A percentile compares a stretch with the other conserved stretches of the same genome.
Conservation (phyloP, 2,113 vertebrate genomes). For the Phalacrocorax pelagicus region DNA sequence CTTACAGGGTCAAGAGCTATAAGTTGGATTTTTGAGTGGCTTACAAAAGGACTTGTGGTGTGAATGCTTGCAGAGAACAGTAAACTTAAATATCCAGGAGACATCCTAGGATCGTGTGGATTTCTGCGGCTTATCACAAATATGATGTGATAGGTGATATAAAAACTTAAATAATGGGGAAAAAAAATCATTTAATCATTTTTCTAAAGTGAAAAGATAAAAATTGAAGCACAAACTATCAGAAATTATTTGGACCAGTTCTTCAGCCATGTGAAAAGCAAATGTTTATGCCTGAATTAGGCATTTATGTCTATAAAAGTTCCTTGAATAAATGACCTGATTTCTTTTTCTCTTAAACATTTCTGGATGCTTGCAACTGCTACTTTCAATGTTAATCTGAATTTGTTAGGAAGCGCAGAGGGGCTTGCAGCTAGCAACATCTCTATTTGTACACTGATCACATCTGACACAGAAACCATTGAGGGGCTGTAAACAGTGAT, state of each 20-base stretch:
- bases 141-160: not conserved
- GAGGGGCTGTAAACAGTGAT: not conserved
- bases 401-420: not conserved
- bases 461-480: slow-evolving; percentile 48
- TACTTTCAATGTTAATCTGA: not conserved
- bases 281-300: not conserved
- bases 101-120: not conserved
- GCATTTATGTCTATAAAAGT: not conserved
- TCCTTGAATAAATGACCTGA: not conserved
- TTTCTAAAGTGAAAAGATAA: not conserved
- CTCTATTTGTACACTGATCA: slow-evolving; percentile 46
- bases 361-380: not conserved
- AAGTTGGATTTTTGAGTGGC: not conserved
- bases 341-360: not conserved
- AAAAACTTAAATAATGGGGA: not conserved
- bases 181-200: not conserved
- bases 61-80: not conserved
- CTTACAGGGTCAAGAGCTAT: not conserved
- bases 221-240: not conserved
- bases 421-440: not conserved
- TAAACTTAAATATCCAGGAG: not conserved
- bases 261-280: not conserved
- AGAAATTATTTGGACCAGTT: not conserved
- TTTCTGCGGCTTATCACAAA: not conserved
- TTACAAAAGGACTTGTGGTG: not conserved